A percentile compares a stretch with the other conserved stretches of the same genome.
Conservation (phyloP, 2,888 invertebrate species). For the Rhamphomyia laevipes region DNA sequence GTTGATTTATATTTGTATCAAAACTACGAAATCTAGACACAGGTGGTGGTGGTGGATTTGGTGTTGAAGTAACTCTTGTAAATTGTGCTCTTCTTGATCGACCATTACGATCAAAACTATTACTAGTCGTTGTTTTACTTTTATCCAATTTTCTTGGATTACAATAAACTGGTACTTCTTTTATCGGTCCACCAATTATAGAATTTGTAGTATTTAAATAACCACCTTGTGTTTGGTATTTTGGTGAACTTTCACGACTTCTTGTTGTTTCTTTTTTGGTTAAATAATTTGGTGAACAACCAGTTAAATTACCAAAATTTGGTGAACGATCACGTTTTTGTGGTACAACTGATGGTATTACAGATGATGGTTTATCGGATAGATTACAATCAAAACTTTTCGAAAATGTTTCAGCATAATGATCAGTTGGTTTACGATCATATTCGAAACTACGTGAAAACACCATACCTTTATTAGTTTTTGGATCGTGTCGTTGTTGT, state of each 20-base stretch:
- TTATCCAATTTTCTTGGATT: constrained; percentile 22
- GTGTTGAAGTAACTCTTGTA: constrained; percentile 17
- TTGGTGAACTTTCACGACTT: constrained; percentile 35
- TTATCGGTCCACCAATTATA: constrained; percentile 9
- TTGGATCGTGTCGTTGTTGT: constrained; percentile 14
- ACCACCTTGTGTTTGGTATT: constrained; percentile 29
- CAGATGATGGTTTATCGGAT: constrained; percentile 22
- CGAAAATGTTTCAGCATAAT: constrained; percentile 35
- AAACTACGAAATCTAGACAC: constrained; percentile 50
- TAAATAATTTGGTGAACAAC: constrained; percentile 36
- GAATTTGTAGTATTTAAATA: constrained; percentile 22
- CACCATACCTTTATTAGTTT: constrained; percentile 31
- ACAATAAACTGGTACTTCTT: constrained; percentile 29
- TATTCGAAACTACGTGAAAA: constrained; percentile 38
- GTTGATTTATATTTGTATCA: constrained; percentile 42
- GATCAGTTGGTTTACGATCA: constrained; percentile 30
- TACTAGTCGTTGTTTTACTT: constrained; percentile 19
- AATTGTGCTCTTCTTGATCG: constrained; percentile 46
- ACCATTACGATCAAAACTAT: constrained; percentile 27
- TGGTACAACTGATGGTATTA: constrained; percentile 10
- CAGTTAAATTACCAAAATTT: constrained; percentile 35
- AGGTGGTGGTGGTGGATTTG: constrained; percentile 7
- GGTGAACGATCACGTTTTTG: constrained; percentile 30
- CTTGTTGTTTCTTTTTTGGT: constrained; percentile 31
- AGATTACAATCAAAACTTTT: constrained; percentile 37